Evolutionary conservation across 2,797 vertebrate species (phyloP).

Genomic region (Acanthiza pusilla): DNA sequence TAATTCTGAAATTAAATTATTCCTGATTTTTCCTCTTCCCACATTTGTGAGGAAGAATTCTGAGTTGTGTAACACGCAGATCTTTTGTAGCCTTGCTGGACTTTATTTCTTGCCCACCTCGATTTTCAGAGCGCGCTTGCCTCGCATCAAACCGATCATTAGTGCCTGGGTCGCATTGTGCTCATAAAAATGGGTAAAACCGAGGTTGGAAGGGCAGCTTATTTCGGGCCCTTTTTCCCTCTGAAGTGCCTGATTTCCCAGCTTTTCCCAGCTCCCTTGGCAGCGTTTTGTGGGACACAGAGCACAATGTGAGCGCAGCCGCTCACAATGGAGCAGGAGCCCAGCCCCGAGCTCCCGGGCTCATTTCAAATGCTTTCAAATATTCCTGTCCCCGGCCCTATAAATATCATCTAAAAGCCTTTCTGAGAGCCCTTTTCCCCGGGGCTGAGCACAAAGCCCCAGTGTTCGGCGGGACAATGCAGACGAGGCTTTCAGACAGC

Average conservation of each 20-base stretch:
- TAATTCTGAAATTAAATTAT: background rate
- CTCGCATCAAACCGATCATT: rapidly evolving
- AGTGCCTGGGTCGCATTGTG: background rate
- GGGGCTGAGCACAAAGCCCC: background rate
- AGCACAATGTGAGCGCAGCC: background rate
- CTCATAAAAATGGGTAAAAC: background rate
- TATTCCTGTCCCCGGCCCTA: background rate
- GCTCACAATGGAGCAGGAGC: background rate
- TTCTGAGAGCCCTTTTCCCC: slow-evolving; percentile 6
- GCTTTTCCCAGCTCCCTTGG: background rate
- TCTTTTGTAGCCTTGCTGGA: background rate
- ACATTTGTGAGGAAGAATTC: background rate
- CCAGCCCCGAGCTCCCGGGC: background rate
- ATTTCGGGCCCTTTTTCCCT: background rate
- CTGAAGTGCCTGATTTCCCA: background rate
- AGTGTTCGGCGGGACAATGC: background rate
- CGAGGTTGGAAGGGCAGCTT: background rate
- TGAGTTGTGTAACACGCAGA: rapidly evolving
- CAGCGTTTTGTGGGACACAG: background rate
- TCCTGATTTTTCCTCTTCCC: background rate
- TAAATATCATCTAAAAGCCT: slow-evolving; percentile 19
- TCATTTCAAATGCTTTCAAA: background rate
- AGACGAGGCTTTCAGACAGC: background rate
- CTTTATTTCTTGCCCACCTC: rapidly evolving
- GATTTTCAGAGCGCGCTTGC: background rate